These are phyloP conservation scores for Oscheius myriophilus DNA, from an alignment of 2,888 invertebrate species.

Conservation along the genomic window DNA sequence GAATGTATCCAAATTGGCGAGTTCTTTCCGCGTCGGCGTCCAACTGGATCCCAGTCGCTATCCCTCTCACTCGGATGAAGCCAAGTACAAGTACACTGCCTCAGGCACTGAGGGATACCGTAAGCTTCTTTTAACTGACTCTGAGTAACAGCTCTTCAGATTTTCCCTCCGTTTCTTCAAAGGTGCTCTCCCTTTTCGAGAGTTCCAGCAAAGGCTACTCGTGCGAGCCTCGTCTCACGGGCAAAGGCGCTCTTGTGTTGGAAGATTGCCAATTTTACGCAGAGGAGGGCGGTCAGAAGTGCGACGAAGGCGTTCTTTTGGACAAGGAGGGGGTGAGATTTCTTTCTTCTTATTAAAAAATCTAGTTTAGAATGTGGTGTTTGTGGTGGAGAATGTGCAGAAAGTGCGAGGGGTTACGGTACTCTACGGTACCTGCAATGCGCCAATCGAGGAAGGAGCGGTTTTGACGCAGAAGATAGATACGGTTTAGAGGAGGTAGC, in stretches of 20 bases:
- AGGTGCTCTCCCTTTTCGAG: slow-evolving; percentile 27
- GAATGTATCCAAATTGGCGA: too few relatives aligned
- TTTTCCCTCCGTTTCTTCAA: slow-evolving; percentile 18
- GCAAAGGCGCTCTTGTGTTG: slow-evolving; percentile 33
- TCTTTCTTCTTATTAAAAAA: too few relatives aligned
- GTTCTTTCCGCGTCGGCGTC: too few relatives aligned
- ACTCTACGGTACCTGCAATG: neutral
- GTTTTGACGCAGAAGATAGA: neutral
- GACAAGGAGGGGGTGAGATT: neutral
- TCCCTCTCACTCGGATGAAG: slow-evolving; percentile 30
- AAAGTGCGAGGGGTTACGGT: slow-evolving; percentile 1
- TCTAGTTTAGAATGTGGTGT: neutral
- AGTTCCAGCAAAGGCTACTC: too few relatives aligned
- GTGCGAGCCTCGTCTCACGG: neutral
- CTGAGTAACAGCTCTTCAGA: slow-evolving; percentile 19
- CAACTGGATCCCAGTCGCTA: too few relatives aligned
- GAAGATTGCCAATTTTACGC: slow-evolving; percentile 47
- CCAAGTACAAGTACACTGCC: slow-evolving; percentile 30
- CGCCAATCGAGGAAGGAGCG: neutral
- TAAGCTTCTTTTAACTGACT: too few relatives aligned
- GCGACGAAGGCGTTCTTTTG: slow-evolving; percentile 2
- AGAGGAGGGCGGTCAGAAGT: slow-evolving; percentile 26
- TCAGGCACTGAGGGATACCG: slow-evolving; percentile 23
- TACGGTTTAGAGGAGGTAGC: neutral
- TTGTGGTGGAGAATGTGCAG: neutral